These are phyloP conservation scores for Papilio machaon DNA, from an alignment of 1,140 invertebrate genomes.

Conservation along the genomic window DNA sequence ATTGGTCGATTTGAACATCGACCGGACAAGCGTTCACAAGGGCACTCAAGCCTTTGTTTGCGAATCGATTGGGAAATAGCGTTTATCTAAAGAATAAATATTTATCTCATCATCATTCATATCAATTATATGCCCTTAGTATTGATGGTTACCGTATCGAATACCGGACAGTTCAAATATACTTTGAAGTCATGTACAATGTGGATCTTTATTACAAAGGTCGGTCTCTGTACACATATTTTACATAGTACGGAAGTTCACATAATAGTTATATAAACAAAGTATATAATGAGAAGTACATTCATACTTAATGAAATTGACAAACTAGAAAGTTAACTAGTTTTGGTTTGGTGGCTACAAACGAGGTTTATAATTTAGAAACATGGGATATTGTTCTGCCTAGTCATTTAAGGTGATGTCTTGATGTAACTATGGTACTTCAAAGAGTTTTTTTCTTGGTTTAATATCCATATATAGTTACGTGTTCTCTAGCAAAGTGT, in stretches of 20 bases:
- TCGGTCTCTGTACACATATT: neutral
- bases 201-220: neutral
- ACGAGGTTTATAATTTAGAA: too few species aligned
- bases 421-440: neutral
- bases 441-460: neutral
- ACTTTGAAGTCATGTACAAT: constrained; percentile 14
- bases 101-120: constrained; percentile 33
- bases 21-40: constrained; percentile 21
- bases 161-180: constrained; percentile 8
- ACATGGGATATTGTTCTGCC: too few species aligned
- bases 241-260: neutral
- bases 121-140: constrained; percentile 15
- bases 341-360: too few species aligned
- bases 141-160: constrained; percentile 22
- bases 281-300: neutral
- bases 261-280: neutral
- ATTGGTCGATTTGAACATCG: constrained; percentile 7
- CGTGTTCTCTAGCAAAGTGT: neutral
- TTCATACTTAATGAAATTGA: neutral
- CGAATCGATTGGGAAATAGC: constrained; percentile 30
- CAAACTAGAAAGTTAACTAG: too few species aligned
- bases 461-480: neutral
- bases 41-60: constrained; percentile 25
- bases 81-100: constrained; percentile 29
- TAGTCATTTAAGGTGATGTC: neutral